Percentiles rank a stretch among this genome's conserved stretches.
phyloP scores from a whole-genome alignment of 2,888 invertebrate genomes.

The Sclerodermus sp. region DNA sequence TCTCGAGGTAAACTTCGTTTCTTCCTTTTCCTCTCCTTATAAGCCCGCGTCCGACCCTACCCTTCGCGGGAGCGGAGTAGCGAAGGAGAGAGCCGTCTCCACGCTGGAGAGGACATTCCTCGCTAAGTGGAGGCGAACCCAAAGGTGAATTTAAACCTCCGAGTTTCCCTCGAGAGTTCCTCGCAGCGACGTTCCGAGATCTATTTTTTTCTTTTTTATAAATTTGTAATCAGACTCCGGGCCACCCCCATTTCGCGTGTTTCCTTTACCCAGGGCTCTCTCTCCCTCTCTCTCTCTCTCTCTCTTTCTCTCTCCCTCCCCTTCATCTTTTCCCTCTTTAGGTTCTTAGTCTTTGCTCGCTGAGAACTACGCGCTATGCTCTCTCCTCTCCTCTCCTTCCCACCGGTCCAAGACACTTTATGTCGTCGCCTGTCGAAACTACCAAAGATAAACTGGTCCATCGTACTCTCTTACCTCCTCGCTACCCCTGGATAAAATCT shows the following conservation, averaged over 20 bases:
- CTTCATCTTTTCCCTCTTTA: not conserved
- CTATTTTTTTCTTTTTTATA: conserved; percentile 35
- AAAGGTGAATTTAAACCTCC: conserved; percentile 30
- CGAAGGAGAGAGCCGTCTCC: too few species aligned
- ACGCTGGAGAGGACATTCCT: conserved; percentile 9
- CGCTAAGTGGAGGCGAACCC: conserved; percentile 14
- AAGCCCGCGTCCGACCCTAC: not conserved
- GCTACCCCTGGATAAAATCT: too few species aligned
- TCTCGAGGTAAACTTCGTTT: conserved; percentile 14
- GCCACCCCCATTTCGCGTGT: too few species aligned
- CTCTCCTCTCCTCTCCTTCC: too few species aligned
- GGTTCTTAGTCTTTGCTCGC: too few species aligned
- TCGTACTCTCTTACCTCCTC: too few species aligned
- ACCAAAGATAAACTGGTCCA: too few species aligned
- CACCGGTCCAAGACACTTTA: too few species aligned
- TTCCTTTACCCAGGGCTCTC: too few species aligned
- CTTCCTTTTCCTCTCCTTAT: conserved; percentile 12
- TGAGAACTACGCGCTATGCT: too few species aligned
- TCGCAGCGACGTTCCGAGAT: conserved; percentile 29
- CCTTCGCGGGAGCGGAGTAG: too few species aligned
- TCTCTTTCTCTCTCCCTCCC: conserved; percentile 9
- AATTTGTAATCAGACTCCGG: conserved; percentile 43
- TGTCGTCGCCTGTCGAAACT: too few species aligned
- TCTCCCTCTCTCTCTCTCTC: conserved; percentile 8
- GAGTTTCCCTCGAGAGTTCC: conserved; percentile 8